A percentile compares a stretch with the other conserved stretches of the same genome.
Evolutionary conservation across 2,113 vertebrate species (phyloP).

Genomic region (Leuciscus idus): DNA sequence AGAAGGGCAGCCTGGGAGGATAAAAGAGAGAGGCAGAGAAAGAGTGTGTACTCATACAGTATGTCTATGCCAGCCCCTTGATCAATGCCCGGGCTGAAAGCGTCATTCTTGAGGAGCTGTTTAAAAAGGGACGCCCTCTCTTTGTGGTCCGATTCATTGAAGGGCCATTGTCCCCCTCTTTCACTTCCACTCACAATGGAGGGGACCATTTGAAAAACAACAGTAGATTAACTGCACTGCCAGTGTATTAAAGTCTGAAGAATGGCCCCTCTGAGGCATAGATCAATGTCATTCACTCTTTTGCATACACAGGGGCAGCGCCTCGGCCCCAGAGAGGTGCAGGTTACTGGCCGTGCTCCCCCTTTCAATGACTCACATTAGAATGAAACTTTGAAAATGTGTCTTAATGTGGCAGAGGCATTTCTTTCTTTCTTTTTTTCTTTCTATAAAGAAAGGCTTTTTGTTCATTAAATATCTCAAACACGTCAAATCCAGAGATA

Average conservation of each 20-base stretch:
- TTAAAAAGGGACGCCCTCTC: constrained; percentile 65
- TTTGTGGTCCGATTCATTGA: constrained; percentile 64
- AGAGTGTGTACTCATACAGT: constrained; percentile 57
- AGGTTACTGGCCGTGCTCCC: constrained; percentile 52
- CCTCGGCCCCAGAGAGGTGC: constrained; percentile 57
- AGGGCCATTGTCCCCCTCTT: constrained; percentile 62
- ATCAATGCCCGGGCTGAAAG: constrained; percentile 65
- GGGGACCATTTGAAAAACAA: constrained; percentile 66
- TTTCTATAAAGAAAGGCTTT: neutral
- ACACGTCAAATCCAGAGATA: neutral
- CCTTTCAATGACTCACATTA: constrained; percentile 42
- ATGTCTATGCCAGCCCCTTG: constrained; percentile 58
- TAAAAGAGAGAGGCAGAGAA: constrained; percentile 55
- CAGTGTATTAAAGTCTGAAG: constrained; percentile 69
- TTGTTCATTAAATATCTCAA: constrained; percentile 9
- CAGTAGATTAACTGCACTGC: constrained; percentile 70
- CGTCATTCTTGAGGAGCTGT: constrained; percentile 60
- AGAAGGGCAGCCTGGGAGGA: constrained; percentile 41
- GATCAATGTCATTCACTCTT: constrained; percentile 62
- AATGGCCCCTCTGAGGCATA: constrained; percentile 61
- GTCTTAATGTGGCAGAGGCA: constrained; percentile 24
- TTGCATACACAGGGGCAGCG: constrained; percentile 60
- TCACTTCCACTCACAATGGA: constrained; percentile 63
- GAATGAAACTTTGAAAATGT: constrained; percentile 38
- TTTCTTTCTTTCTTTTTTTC: neutral